These are phyloP conservation scores for Bergia sp. DNA, from an alignment of 92 coral and sea anemone species.

Conservation along the genomic window DNA sequence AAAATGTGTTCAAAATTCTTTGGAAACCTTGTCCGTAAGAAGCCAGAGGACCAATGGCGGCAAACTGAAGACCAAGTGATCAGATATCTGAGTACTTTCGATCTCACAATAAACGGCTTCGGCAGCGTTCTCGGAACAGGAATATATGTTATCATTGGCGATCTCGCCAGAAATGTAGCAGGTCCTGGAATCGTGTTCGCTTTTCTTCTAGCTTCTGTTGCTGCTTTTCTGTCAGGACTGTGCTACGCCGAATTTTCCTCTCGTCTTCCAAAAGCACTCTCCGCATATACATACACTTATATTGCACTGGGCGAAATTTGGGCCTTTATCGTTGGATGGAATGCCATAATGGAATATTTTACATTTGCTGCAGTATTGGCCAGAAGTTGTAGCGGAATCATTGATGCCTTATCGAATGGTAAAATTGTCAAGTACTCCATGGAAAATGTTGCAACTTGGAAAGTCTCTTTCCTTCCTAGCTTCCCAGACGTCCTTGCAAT, in stretches of 20 bases:
- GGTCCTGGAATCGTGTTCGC: slow-evolving; percentile 39
- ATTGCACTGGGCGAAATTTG: slow-evolving; percentile 64
- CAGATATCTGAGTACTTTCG: slow-evolving; percentile 64
- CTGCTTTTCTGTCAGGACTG: slow-evolving; percentile 49
- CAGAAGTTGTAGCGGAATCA: slow-evolving; percentile 77
- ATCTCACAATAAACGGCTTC: slow-evolving; percentile 70
- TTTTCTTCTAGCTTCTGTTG: slow-evolving; percentile 67
- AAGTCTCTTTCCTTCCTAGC: no score
- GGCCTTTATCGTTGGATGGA: slow-evolving; percentile 70
- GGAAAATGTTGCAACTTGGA: slow-evolving; percentile 45
- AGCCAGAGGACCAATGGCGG: background rate
- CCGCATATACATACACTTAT: slow-evolving; percentile 83
- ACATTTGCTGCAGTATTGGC: slow-evolving; percentile 68
- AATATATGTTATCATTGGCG: slow-evolving; percentile 74
- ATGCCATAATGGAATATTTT: slow-evolving; percentile 75
- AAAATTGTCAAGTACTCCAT: slow-evolving; percentile 57
- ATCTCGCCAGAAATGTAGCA: slow-evolving; percentile 79
- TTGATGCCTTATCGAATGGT: slow-evolving; percentile 69
- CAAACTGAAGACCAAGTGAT: background rate
- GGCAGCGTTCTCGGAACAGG: slow-evolving; percentile 79
- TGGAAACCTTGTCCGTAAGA: background rate
- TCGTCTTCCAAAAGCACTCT: slow-evolving; percentile 86
- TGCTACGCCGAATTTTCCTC: no score
- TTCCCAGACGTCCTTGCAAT: no score
- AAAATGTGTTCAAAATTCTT: no score